Percentiles rank a stretch among this genome's conserved stretches.
phyloP scores from a whole-genome alignment of 2,888 invertebrate genomes.

The Epinotia bilunana region DNA sequence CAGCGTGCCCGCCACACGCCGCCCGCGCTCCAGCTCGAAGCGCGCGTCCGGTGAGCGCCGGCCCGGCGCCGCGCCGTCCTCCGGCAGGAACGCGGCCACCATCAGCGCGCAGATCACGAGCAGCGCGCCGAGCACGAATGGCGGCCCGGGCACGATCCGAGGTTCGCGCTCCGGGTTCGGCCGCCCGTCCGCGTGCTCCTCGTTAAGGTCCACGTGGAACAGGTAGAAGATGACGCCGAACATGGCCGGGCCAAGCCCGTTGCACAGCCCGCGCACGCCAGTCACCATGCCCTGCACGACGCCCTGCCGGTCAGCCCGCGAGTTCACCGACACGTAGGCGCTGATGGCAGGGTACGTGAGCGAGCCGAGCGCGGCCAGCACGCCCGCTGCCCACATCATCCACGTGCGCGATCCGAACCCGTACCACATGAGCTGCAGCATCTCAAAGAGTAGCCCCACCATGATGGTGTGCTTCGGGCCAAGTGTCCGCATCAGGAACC shows the following conservation, averaged over 20 bases:
- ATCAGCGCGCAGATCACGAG: constrained; percentile 97
- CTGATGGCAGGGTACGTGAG: constrained; percentile 99
- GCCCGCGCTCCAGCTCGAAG: constrained; percentile 92
- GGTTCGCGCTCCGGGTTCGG: constrained; percentile 81
- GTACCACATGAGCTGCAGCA: constrained; percentile 98
- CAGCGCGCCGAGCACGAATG: constrained; percentile 98
- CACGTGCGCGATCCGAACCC: constrained; percentile 98
- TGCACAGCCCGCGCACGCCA: constrained; percentile 98
- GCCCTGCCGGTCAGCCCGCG: constrained; percentile 98
- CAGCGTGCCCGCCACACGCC: constrained; percentile 90
- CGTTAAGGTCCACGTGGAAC: constrained; percentile 98
- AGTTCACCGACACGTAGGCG: constrained; percentile 98
- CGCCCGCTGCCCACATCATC: constrained; percentile 99
- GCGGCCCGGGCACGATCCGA: constrained; percentile 97
- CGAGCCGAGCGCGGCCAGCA: constrained; percentile 97
- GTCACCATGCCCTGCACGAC: constrained; percentile 99
- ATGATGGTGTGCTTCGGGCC: constrained; percentile 99
- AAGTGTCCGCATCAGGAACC: constrained; percentile 91
- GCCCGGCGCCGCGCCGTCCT: constrained; percentile 79
- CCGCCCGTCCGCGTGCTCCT: constrained; percentile 80
- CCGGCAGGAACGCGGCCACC: constrained; percentile 95
- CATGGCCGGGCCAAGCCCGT: constrained; percentile 99
- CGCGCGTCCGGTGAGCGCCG: constrained; percentile 88
- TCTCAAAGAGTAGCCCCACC: constrained; percentile 97
- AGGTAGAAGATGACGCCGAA: constrained; percentile 99